These are phyloP conservation scores for Phyllotreta cruciferae DNA, from an alignment of 2,888 invertebrate species.

Conservation along the genomic window DNA sequence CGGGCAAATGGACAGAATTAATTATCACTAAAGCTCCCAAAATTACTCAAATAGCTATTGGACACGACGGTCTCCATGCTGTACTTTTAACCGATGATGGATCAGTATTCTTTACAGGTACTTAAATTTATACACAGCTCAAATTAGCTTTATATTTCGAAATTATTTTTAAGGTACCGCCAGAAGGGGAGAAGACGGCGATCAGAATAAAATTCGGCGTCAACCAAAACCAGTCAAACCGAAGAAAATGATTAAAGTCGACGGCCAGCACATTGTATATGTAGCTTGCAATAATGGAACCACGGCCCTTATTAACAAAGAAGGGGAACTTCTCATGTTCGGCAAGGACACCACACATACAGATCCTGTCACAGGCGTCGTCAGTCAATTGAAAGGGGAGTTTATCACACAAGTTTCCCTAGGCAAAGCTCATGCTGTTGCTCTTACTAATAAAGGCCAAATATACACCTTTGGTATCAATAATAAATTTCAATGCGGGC, in stretches of 20 bases:
- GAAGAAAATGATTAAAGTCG: conserved; percentile 89
- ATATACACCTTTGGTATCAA: conserved; percentile 97
- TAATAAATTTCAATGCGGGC: conserved; percentile 96
- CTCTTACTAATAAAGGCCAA: conserved; percentile 85
- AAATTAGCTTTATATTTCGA: neutral
- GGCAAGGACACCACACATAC: conserved; percentile 92
- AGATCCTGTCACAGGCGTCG: conserved; percentile 67
- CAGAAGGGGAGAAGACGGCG: conserved; percentile 92
- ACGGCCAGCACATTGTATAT: conserved; percentile 80
- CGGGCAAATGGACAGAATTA: conserved; percentile 70
- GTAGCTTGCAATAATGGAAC: conserved; percentile 95
- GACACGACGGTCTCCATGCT: conserved; percentile 93
- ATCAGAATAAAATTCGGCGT: conserved; percentile 76
- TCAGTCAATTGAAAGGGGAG: conserved; percentile 57
- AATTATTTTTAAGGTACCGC: conserved; percentile 76
- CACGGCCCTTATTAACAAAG: conserved; percentile 88
- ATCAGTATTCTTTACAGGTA: conserved; percentile 78
- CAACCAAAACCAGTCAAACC: conserved; percentile 92
- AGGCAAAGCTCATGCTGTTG: conserved; percentile 96
- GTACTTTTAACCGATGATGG: conserved; percentile 93
- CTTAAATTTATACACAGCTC: conserved; percentile 1
- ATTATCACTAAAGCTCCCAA: conserved; percentile 74
- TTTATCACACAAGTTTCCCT: conserved; percentile 73
- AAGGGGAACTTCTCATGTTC: conserved; percentile 90
- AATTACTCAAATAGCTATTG: conserved; percentile 81